phyloP scores from a whole-genome alignment of 2,113 vertebrate species.

The Oriolus oriolus region DNA sequence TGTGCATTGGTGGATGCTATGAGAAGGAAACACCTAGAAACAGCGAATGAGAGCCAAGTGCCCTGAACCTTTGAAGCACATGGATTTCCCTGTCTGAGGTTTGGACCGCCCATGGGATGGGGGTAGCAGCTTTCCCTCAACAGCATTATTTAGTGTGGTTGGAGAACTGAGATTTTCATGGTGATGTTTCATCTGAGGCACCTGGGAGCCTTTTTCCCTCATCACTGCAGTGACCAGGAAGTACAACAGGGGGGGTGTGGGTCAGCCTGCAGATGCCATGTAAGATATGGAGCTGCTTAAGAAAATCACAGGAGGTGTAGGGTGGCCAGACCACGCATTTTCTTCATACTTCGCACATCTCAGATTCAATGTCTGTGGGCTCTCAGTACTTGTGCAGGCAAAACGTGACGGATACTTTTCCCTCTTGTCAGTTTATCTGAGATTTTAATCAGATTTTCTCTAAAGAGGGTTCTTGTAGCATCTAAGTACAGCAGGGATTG shows the following conservation, averaged over 20 bases:
- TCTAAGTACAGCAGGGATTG: not conserved
- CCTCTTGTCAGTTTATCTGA: not conserved
- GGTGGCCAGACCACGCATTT: not conserved
- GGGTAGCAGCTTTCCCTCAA: not conserved
- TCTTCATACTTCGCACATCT: not conserved
- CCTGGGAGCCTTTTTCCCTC: not conserved
- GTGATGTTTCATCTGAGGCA: not conserved
- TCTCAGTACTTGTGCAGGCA: not conserved
- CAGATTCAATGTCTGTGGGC: fast-evolving
- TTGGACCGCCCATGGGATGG: not conserved
- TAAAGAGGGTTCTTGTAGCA: not conserved
- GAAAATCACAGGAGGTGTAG: not conserved
- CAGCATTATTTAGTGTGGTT: not conserved
- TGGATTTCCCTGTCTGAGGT: not conserved
- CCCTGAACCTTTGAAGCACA: not conserved
- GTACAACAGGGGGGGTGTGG: not conserved
- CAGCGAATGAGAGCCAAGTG: not conserved
- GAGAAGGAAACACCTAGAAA: not conserved
- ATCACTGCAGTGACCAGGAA: not conserved
- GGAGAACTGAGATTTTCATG: not conserved
- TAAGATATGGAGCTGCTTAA: not conserved
- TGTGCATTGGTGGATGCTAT: not conserved
- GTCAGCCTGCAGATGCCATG: not conserved
- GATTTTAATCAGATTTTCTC: not conserved
- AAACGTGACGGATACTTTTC: not conserved